phyloP scores from a whole-genome alignment of 2,888 invertebrate species.

The Merodon equestris region DNA sequence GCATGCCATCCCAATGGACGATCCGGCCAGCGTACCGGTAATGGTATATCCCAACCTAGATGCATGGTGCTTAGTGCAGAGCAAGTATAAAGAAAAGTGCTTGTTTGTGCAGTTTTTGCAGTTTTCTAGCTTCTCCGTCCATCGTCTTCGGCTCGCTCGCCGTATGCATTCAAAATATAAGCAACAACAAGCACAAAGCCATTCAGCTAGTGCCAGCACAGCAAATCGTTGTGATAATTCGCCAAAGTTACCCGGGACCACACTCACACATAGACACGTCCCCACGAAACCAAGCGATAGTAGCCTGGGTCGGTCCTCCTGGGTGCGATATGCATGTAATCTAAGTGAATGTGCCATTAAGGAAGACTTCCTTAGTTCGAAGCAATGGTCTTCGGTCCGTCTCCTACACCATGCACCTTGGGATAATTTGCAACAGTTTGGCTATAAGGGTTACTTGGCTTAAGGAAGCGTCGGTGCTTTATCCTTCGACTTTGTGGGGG shows the following conservation, averaged over 20 bases:
- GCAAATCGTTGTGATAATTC: slow-evolving; percentile 68
- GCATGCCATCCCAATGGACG: background rate
- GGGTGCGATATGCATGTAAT: slow-evolving; percentile 64
- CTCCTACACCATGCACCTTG: slow-evolving; percentile 51
- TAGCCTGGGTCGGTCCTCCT: too few relatives aligned
- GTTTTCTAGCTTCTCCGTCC: background rate
- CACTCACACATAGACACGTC: background rate
- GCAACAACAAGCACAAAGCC: slow-evolving; percentile 30
- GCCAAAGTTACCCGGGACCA: slow-evolving; percentile 54
- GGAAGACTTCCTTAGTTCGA: slow-evolving; percentile 28
- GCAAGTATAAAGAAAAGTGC: slow-evolving; percentile 56
- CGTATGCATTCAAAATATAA: background rate
- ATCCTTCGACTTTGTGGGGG: slow-evolving; percentile 2
- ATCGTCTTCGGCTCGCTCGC: background rate
- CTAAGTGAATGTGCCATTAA: slow-evolving; percentile 66
- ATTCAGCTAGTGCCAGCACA: slow-evolving; percentile 50
- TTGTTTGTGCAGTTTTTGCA: slow-evolving; percentile 57
- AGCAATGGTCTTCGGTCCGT: background rate
- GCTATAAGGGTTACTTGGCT: slow-evolving; percentile 38
- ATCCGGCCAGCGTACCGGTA: background rate
- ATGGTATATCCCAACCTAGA: slow-evolving; percentile 31
- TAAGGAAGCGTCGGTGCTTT: slow-evolving; percentile 41
- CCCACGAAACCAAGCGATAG: too few relatives aligned
- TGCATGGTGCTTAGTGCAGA: slow-evolving; percentile 44
- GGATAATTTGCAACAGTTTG: slow-evolving; percentile 68